Evolutionary conservation across 1,140 invertebrate genomes (phyloP).

Genomic region (Pseudomyrmex cubaensis): DNA sequence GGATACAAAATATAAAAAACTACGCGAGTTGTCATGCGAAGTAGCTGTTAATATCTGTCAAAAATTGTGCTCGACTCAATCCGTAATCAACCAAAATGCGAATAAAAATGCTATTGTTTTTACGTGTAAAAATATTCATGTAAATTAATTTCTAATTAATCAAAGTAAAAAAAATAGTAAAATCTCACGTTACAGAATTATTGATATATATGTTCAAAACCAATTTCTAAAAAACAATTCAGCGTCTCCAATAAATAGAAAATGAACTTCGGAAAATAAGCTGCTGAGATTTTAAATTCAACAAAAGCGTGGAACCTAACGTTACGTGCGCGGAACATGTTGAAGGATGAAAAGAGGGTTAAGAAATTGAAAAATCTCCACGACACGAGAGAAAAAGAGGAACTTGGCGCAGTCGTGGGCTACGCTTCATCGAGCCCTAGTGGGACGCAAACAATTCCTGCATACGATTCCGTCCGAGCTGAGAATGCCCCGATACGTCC

Average conservation of each 20-base stretch:
- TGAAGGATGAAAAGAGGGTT: background rate
- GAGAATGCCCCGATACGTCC: conserved; percentile 44
- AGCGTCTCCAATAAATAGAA: background rate
- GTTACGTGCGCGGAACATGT: background rate
- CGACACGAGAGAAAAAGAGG: background rate
- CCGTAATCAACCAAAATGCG: background rate
- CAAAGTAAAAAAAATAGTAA: background rate
- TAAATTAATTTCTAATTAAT: background rate
- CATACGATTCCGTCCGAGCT: conserved; percentile 1
- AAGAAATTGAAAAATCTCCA: background rate
- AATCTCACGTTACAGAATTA: background rate
- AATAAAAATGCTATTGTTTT: background rate
- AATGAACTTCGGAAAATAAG: background rate
- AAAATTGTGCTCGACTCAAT: background rate
- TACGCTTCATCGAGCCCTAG: conserved; percentile 25
- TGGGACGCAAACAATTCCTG: conserved; percentile 32
- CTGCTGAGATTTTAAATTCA: background rate
- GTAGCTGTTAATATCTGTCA: conserved; percentile 19
- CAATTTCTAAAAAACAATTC: background rate
- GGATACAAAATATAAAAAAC: background rate
- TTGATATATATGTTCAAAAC: background rate
- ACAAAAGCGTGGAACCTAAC: background rate
- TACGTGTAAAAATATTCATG: background rate
- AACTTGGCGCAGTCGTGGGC: background rate
- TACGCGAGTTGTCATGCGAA: background rate